Base-by-base conservation (phyloP, 2,888 invertebrate species). In the Parthenolecanium corni region DNA sequence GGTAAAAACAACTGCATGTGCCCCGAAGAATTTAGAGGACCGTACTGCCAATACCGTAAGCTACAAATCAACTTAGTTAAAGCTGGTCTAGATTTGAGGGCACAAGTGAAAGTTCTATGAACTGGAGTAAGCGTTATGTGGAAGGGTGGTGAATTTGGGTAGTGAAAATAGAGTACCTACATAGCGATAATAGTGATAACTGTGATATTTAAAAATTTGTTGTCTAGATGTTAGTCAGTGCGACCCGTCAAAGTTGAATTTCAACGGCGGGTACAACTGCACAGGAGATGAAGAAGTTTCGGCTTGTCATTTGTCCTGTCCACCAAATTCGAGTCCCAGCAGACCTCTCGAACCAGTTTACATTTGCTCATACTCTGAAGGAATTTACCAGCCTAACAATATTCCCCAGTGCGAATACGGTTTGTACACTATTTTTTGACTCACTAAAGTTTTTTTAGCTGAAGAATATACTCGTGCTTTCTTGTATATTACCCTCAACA, bases 241-340 rank as follows among this genome's bases (percentile, higher is more conserved):
- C 67, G 78, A 78, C 66, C 73, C 79, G 1, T 77, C 79, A 21
- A 82, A 82, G 66, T 71, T 87, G 3, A 77, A 79, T 0, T 88
- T 89, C 72, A 88, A 88, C 73, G 90, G 89, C 14, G 84, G 80
- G 18, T 86, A 83, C 74, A 80, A 80, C 40, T 90, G 90, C 71
- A 77, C 77, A 1, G 84, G 82, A 1, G 78, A 81, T 68, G 75
- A 73, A 5, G 78, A 82, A 40, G 72, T 75, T 31, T 80, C 83
- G 67, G 77, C 77, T 3, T 91, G 90, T 71, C 73, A 74, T 1
- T 71, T 90, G 9, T 74, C 72, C 3, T 90, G 90, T 68, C 85
- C 88, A 0, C 69, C 73, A 0, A 85, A 83, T 0, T 74, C 83
- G 14, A 71, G 76, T 18, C 84, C 85, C 69, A 80, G 82, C 66